phyloP scores from a whole-genome alignment of 2,113 vertebrate species.

The Noctilio leporinus region DNA sequence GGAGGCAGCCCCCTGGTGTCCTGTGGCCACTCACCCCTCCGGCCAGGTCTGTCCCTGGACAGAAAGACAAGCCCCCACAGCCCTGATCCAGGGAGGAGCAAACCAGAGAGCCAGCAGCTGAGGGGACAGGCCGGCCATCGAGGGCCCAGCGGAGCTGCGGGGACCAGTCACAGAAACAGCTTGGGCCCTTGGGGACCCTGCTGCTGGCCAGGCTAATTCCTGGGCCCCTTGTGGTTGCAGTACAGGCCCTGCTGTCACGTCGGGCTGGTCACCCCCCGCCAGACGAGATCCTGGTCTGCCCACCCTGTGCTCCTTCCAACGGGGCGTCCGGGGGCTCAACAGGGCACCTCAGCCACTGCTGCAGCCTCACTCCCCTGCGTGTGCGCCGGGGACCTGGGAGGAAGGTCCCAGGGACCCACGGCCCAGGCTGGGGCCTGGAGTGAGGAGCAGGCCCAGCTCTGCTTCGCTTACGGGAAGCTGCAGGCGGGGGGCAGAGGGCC shows the following conservation, averaged over 20 bases:
- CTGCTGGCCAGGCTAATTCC: slow-evolving; percentile 12
- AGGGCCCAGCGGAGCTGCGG: not conserved
- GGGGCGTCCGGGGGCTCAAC: not conserved
- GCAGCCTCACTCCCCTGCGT: not conserved
- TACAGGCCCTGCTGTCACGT: not conserved
- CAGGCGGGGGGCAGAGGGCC: too few species aligned
- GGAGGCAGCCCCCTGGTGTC: not conserved
- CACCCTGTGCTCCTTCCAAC: not conserved
- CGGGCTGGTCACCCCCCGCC: not conserved
- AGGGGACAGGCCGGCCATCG: not conserved
- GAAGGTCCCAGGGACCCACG: not conserved
- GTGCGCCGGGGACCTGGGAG: fast-evolving
- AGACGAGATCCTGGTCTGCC: not conserved
- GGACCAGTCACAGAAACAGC: slow-evolving; percentile 23
- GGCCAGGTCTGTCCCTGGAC: not conserved
- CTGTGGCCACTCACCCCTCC: not conserved
- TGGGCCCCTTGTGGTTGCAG: not conserved
- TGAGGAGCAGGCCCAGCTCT: not conserved
- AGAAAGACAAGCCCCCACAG: not conserved
- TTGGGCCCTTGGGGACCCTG: slow-evolving; percentile 8
- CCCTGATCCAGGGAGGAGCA: not conserved
- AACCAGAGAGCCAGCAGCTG: not conserved
- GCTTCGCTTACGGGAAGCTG: fast-evolving
- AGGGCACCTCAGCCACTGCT: fast-evolving
- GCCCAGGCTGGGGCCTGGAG: not conserved